phyloP scores from a whole-genome alignment of 2,113 vertebrate species.

The Caretta caretta region DNA sequence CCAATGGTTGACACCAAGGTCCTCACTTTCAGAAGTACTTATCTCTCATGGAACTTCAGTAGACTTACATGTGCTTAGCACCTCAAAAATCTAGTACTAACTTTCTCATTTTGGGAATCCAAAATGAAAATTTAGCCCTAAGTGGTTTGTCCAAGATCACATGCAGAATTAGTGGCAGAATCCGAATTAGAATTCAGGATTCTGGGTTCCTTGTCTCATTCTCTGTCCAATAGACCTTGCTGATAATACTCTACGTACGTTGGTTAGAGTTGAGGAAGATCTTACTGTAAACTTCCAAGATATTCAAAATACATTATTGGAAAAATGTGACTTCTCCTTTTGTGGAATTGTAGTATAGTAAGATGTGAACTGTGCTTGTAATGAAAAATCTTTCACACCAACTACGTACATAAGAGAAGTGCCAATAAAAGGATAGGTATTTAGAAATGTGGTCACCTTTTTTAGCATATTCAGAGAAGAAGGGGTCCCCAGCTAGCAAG shows the following conservation, averaged over 20 bases:
- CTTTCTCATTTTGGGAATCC: neutral
- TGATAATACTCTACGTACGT: neutral
- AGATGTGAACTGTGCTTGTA: neutral
- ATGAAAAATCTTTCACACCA: neutral
- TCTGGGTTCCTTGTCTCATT: neutral
- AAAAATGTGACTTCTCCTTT: neutral
- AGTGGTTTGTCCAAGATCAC: neutral
- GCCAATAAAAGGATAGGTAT: neutral
- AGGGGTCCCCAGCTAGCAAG: neutral
- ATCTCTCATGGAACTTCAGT: neutral
- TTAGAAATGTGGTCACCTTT: neutral
- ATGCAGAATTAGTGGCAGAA: neutral
- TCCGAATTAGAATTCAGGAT: neutral
- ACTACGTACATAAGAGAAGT: neutral
- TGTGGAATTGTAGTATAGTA: neutral
- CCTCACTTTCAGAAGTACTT: rapidly evolving
- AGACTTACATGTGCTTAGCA: neutral
- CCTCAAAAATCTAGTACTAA: neutral
- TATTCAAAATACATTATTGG: neutral
- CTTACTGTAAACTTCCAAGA: neutral
- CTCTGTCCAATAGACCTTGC: neutral
- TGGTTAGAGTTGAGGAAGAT: neutral
- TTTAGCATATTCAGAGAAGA: neutral
- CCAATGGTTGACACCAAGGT: neutral
- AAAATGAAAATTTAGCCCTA: neutral